phyloP scores from a whole-genome alignment of 2,888 invertebrate genomes.

The Pollenia amentaria region DNA sequence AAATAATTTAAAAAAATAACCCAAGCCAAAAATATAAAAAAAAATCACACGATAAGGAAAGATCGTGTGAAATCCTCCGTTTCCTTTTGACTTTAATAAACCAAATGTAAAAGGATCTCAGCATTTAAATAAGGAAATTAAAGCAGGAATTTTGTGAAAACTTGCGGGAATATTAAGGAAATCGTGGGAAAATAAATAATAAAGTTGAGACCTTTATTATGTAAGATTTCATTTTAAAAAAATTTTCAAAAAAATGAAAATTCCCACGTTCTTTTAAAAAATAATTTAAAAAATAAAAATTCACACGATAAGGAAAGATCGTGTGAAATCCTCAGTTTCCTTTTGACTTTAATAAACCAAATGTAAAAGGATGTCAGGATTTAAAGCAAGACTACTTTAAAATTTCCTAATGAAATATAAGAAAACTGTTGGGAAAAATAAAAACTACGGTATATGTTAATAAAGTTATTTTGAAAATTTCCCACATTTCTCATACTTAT shows the following conservation, averaged over 20 bases:
- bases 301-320: neutral
- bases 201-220: no score
- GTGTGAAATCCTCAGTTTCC: neutral
- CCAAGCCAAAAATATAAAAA: no score
- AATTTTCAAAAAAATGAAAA: no score
- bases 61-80: neutral
- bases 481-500: neutral
- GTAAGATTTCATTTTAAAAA: no score
- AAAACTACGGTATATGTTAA: no score
- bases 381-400: neutral
- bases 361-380: neutral
- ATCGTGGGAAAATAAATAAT: no score
- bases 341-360: neutral
- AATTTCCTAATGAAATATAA: neutral
- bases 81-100: neutral
- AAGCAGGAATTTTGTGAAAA: no score
- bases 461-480: neutral
- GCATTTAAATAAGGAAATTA: no score
- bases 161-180: no score
- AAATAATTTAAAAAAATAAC: no score
- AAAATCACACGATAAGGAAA: neutral
- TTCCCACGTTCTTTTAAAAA: no score
- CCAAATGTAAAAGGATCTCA: neutral
- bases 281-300: no score
- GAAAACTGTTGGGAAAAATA: neutral